A percentile compares a stretch with the other conserved stretches of the same genome.
phyloP scores from a whole-genome alignment of 2,888 invertebrate species.

The Patella depressa region DNA sequence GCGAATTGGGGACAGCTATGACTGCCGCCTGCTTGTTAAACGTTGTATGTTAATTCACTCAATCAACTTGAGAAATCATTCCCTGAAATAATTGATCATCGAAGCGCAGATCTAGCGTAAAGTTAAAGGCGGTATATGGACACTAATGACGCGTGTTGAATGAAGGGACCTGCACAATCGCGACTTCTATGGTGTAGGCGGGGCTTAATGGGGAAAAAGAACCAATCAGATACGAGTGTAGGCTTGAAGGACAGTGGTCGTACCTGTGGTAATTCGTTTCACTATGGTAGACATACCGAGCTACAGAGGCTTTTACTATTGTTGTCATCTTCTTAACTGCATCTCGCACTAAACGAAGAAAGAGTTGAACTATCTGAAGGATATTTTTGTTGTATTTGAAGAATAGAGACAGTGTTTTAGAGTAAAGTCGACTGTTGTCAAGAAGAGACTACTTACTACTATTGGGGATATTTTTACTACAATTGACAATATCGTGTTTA shows the following conservation, averaged over 20 bases:
- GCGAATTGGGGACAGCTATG: too few species aligned
- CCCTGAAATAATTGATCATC: constrained; percentile 3
- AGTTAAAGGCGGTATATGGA: not conserved
- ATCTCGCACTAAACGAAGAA: not conserved
- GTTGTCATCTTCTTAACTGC: constrained; percentile 3
- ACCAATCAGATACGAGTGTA: not conserved
- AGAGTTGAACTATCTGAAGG: not conserved
- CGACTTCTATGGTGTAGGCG: not conserved
- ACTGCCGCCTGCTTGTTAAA: too few species aligned
- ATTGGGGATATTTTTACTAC: too few species aligned
- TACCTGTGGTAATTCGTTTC: not conserved
- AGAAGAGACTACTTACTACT: too few species aligned
- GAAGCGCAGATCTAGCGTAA: not conserved
- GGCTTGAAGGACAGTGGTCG: not conserved
- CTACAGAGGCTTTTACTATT: constrained; percentile 7
- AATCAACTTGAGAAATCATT: constrained; percentile 5
- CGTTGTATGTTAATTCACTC: not conserved
- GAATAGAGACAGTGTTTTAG: not conserved
- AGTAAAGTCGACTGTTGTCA: too few species aligned
- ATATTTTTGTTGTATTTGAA: not conserved
- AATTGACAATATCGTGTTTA: too few species aligned
- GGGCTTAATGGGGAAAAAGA: not conserved
- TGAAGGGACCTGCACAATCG: not conserved
- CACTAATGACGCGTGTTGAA: not conserved
- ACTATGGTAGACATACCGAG: not conserved